phyloP scores from a whole-genome alignment of 1,140 invertebrate species.

The Bradysia coprophila region DNA sequence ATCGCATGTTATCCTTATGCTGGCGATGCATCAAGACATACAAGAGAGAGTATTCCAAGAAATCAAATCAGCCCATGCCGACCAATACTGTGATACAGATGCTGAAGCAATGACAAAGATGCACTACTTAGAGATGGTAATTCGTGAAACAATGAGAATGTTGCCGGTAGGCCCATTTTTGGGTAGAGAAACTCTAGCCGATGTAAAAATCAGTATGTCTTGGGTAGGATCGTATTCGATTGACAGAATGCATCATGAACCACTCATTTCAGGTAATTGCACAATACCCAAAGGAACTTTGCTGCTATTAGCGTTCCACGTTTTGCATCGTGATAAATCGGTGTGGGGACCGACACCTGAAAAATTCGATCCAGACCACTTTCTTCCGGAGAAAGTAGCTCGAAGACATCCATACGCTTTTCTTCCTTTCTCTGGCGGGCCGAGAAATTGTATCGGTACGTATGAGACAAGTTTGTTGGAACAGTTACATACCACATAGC shows the following conservation, averaged over 20 bases:
- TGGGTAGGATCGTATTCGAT: neutral
- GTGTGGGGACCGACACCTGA: constrained; percentile 40
- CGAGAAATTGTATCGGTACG: constrained; percentile 38
- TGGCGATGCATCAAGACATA: constrained; percentile 13
- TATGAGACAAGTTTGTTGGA: neutral
- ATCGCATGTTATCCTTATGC: constrained; percentile 7
- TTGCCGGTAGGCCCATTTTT: constrained; percentile 40
- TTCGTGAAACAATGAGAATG: constrained; percentile 43
- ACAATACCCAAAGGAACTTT: constrained; percentile 1
- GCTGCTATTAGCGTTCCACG: neutral
- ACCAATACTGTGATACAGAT: constrained; percentile 14
- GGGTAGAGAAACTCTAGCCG: constrained; percentile 14
- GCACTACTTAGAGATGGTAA: constrained; percentile 38
- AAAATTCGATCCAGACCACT: constrained; percentile 47
- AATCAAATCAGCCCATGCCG: constrained; percentile 28
- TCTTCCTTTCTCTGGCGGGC: constrained; percentile 40
- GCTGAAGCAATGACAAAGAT: constrained; percentile 35
- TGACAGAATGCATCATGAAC: neutral
- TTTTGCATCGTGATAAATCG: constrained; percentile 13
- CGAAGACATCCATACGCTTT: constrained; percentile 29
- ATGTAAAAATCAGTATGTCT: neutral
- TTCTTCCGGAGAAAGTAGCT: constrained; percentile 30
- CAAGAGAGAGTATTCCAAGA: constrained; percentile 35
- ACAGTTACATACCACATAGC: neutral
- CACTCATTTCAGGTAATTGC: neutral